phyloP scores from a whole-genome alignment of 2,888 invertebrate species.

The Cephus nigrinus region DNA sequence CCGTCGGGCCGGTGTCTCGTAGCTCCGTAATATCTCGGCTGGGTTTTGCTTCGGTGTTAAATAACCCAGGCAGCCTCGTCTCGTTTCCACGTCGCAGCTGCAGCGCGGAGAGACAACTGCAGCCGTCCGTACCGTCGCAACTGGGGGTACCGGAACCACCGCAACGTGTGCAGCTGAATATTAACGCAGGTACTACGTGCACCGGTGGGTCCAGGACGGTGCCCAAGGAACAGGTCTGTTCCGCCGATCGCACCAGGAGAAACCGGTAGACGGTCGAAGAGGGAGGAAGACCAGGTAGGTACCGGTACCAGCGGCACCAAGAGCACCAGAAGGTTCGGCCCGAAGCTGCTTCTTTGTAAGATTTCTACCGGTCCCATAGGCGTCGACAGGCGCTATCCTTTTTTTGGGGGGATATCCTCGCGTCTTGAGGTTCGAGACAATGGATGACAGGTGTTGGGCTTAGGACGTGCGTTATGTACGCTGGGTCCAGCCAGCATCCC shows the following conservation, averaged over 20 bases:
- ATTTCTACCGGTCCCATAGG: neutral
- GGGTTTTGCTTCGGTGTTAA: slow-evolving; percentile 2
- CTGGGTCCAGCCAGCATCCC: too few relatives aligned
- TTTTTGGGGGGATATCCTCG: neutral
- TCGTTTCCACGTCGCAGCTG: neutral
- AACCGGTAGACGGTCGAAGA: neutral
- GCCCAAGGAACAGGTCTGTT: neutral
- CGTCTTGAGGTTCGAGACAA: neutral
- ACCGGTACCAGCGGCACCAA: neutral
- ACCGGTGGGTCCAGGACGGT: neutral
- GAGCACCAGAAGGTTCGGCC: neutral
- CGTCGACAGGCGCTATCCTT: neutral
- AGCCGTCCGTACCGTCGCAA: neutral
- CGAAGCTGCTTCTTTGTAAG: neutral
- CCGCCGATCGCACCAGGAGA: neutral
- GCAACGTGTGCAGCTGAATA: neutral
- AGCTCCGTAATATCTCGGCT: neutral
- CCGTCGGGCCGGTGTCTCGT: slow-evolving; percentile 6
- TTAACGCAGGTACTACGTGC: neutral
- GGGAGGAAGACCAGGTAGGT: neutral
- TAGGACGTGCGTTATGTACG: too few relatives aligned
- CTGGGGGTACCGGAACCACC: neutral
- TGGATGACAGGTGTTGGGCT: neutral
- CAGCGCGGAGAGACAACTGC: neutral
- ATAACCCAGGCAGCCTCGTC: slow-evolving; percentile 1